Base-by-base conservation (phyloP, 2,888 invertebrate genomes). In the Spilarctia lutea region DNA sequence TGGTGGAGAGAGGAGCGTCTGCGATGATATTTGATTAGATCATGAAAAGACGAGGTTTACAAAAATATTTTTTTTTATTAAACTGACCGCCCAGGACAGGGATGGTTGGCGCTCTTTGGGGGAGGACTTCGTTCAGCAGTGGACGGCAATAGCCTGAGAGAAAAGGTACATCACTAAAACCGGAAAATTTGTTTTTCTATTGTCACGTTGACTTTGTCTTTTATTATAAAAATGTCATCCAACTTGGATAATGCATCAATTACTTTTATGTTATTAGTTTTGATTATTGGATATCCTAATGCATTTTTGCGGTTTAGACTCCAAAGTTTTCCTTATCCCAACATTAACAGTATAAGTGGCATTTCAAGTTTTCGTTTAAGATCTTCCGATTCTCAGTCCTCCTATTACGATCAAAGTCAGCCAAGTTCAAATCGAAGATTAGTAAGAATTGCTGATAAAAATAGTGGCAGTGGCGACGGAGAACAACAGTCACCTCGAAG, bases 211-310 rank as follows among this genome's bases (percentile, higher is more conserved):
- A 20, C 13, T n/a, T 66, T n/a, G n/a, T n/a, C n/a, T 39, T 16
- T 27, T 27, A 66, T 63, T 45, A 42, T 35, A 33, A 72, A 66
- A 66, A 75, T 75, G 75, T 52, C 75, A 63, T 63, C 73, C 0
- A 67, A 16, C 11, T 27, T 60, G 10, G 65, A 75, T 67, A 33
- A n/a, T 42, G 18, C 27, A 30, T 33, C 70, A 30, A 68, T 73
- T 60, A 71, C 42, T 35, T 48, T 74, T 10, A 13, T 45, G 20
- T 30, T 76, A 35, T 27, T 69, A 27, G 30, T 76, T 56, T 68
- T 76, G 27, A 69, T 68, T 24, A 33, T 76, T 30, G 30, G 60
- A 11, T 72, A 69, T 60, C 72, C 68, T 27, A 52, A 35, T 72
- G 24, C 33, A 63, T 42, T 69, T 48, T 52, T 69, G 4, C 42